These are phyloP conservation scores for Aurelia sp. DNA, from an alignment of 30 jellyfish, hydroid and myxozoan species.

Conservation along the genomic window DNA sequence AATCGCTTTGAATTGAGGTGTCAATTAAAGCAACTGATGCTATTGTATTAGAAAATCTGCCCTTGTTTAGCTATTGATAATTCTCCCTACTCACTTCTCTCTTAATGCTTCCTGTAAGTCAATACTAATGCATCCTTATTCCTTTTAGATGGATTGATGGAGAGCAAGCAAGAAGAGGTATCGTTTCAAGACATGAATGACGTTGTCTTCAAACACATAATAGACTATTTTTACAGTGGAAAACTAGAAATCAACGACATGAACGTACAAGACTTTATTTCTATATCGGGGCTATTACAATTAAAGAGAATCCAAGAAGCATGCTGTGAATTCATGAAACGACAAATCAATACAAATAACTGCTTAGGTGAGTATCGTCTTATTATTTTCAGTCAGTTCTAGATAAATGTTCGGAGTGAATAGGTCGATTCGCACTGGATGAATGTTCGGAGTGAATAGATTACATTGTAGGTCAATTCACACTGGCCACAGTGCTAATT, in stretches of 20 bases:
- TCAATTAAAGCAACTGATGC: too few species aligned
- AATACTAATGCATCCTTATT: neutral
- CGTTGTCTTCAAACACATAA: constrained; percentile 61
- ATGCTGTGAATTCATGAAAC: constrained; percentile 91
- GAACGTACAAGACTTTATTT: constrained; percentile 83
- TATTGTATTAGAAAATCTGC: too few species aligned
- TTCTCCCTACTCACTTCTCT: too few species aligned
- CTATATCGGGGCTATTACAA: constrained; percentile 91
- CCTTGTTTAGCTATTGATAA: too few species aligned
- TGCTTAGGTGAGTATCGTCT: constrained; percentile 79
- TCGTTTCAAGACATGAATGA: constrained; percentile 73
- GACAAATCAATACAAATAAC: constrained; percentile 85
- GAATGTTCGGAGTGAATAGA: too few species aligned
- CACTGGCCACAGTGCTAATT: too few species aligned
- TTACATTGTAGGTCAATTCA: too few species aligned
- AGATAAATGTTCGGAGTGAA: too few species aligned
- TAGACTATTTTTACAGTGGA: constrained; percentile 89
- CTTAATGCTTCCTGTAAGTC: too few species aligned
- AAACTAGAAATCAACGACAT: constrained; percentile 74
- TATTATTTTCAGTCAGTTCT: too few species aligned
- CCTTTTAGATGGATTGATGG: constrained; percentile 89
- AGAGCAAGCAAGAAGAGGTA: constrained; percentile 71
- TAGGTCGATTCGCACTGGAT: too few species aligned
- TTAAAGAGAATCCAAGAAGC: constrained; percentile 84
- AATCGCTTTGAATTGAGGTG: too few species aligned